Conservation (phyloP, 2,113 vertebrate genomes). For the Elanus axillaris region DNA sequence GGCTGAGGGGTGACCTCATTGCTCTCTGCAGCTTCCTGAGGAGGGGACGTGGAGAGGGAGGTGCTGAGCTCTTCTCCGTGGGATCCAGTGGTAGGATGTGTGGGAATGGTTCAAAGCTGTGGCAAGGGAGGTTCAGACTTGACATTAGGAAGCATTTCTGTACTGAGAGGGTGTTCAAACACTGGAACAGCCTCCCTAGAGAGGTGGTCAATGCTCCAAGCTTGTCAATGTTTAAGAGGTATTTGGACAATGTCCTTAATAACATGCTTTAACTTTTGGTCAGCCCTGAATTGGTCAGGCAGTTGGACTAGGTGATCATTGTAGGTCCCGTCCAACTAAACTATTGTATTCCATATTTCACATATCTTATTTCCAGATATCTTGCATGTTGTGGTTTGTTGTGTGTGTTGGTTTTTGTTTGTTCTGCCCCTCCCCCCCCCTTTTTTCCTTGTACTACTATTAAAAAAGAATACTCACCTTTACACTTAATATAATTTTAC, state of each 20-base stretch:
- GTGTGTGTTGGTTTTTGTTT: neutral
- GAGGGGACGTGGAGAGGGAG: neutral
- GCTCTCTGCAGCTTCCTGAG: neutral
- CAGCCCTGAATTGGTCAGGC: neutral
- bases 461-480: neutral
- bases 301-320: neutral
- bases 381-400: neutral
- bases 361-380: neutral
- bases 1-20: neutral
- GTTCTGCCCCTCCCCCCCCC: too few relatives aligned
- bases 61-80: neutral
- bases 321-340: neutral
- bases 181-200: neutral
- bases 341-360: neutral
- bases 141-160: neutral
- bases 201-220: neutral
- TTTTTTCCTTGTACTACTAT: neutral
- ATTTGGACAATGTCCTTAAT: neutral
- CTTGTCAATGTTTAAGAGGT: neutral
- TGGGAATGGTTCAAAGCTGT: neutral
- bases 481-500: neutral
- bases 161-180: neutral
- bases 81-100: rapidly evolving
- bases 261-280: neutral
- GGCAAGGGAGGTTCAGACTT: neutral